Conservation (phyloP, 2,888 invertebrate species). For the Scelioninae gen. 1 region DNA sequence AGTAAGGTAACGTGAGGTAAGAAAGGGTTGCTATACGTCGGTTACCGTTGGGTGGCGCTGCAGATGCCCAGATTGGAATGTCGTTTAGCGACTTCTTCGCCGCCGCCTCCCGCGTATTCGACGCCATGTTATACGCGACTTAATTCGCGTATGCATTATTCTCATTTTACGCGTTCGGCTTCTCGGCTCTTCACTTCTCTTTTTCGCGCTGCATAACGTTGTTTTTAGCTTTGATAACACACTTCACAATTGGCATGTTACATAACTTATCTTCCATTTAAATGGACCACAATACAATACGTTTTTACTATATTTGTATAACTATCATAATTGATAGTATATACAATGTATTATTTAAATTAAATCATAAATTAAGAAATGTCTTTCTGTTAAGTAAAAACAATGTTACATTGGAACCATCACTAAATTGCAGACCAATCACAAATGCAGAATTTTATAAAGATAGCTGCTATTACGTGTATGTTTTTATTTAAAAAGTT, state of each 20-base stretch:
- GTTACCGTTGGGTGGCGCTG: conserved; percentile 84
- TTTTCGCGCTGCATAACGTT: neutral
- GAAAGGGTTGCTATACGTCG: conserved; percentile 76
- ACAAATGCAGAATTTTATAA: too few species aligned
- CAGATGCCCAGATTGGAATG: conserved; percentile 82
- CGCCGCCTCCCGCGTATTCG: conserved; percentile 75
- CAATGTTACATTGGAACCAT: too few species aligned
- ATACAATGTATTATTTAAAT: too few species aligned
- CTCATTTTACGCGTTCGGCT: conserved; percentile 18
- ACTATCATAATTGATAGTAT: too few species aligned
- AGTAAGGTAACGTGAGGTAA: conserved; percentile 30
- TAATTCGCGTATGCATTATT: conserved; percentile 55
- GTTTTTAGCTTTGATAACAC: conserved; percentile 20
- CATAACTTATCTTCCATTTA: too few species aligned
- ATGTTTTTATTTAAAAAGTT: too few species aligned
- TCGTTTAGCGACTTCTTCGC: conserved; percentile 84
- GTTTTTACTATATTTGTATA: too few species aligned
- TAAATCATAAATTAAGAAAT: too few species aligned
- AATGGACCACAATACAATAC: too few species aligned
- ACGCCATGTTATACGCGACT: conserved; percentile 50
- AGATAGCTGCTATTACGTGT: too few species aligned
- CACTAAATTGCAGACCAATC: too few species aligned
- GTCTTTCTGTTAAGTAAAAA: too few species aligned
- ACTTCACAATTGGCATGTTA: conserved; percentile 3
- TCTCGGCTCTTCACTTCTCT: neutral